phyloP scores from a whole-genome alignment of 1,140 invertebrate species.

The Hypsibius dujardini region DNA sequence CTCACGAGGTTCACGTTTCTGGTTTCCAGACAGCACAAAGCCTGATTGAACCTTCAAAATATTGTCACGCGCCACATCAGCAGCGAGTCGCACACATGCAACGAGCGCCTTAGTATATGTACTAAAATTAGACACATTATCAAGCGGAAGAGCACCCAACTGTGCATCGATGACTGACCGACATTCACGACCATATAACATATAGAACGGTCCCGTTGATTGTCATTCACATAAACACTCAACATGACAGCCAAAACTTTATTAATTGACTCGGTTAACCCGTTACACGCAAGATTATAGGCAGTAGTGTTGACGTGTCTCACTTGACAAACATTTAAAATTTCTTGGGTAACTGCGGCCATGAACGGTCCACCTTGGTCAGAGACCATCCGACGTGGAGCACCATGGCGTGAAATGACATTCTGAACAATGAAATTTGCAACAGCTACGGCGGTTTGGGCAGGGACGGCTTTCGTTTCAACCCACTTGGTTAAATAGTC shows the following conservation, averaged over 20 bases:
- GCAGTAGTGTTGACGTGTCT: not conserved
- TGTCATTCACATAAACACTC: not conserved
- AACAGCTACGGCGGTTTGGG: not conserved
- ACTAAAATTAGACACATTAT: not conserved
- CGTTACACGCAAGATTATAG: conserved; percentile 8
- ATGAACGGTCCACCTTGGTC: not conserved
- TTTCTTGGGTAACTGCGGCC: not conserved
- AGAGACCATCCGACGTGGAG: not conserved
- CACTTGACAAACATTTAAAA: not conserved
- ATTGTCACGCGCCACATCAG: not conserved
- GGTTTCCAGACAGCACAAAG: not conserved
- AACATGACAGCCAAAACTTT: not conserved
- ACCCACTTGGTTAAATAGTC: not conserved
- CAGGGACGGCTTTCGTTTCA: not conserved
- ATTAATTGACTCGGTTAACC: not conserved
- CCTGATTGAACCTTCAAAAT: not conserved
- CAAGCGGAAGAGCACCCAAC: not conserved
- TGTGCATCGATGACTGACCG: not conserved
- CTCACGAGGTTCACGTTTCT: not conserved
- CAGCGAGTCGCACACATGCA: not conserved
- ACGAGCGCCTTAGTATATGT: not conserved
- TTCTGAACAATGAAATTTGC: not conserved
- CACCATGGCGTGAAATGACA: not conserved
- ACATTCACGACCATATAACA: conserved; percentile 6
- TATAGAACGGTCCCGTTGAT: not conserved